Base-by-base conservation (phyloP, 2,797 vertebrate genomes). In the Melanotaenia trifasciata region DNA sequence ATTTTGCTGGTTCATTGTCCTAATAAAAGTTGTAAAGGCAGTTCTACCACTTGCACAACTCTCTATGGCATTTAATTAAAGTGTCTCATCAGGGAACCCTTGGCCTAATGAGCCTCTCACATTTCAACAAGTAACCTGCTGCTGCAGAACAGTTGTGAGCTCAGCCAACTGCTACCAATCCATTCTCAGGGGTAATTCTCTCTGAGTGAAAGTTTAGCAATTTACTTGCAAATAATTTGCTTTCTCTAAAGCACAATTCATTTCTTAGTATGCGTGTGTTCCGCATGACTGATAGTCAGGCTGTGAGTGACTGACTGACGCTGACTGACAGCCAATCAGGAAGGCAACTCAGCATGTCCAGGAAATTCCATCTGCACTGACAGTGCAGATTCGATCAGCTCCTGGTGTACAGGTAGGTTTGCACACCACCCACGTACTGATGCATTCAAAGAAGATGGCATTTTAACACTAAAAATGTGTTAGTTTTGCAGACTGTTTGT, bases 1-100 rank as follows among this genome's bases (percentile, higher is more conserved):
- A n/a, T 87, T 81, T 83, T 81, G 72, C 67, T n/a, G 58, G 63
- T 80, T 80, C 66, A 62, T 54, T 64, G 63, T 66, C 73, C 60
- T 74, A 80, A 86, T 82, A 78, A 84, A 83, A 79, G 85, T 80
- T 85, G 76, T 76, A 86, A 85, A 71, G 84, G 80, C 74, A 87
- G 75, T 84, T 85, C 66, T 47, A 82, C 72, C 74, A 81, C 71
- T 86, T 68, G 65, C 76, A 72, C 82, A 40, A 73, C 79, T 88
- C 87, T 83, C 85, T 78, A 59, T 84, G 84, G 88, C 85, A 77
- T 81, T 85, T 90, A 89, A 91, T 93, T 92, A 93, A 92, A 91
- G 76, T 83, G 87, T 86, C 82, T 92, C 90, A 87, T 88, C 84
- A 75, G 90, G 84, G 83, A 89, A 79, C 66, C 71, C 67, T 59